Evolutionary conservation across 2,888 invertebrate species (phyloP).

Genomic region (Temnothorax rugatulus): DNA sequence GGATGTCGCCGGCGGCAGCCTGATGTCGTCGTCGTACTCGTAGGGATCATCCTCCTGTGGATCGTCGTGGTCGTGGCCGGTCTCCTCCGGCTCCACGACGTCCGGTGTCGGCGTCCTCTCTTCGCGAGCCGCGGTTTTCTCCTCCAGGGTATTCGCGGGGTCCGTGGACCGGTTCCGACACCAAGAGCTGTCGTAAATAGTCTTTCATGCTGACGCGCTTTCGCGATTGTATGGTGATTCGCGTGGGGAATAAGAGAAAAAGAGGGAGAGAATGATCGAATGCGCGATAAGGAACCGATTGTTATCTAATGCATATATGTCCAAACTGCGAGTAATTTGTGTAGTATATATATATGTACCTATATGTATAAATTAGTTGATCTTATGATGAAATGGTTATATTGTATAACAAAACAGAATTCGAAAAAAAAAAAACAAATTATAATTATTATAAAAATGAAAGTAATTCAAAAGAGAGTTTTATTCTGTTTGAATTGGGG

Average conservation of each 20-base stretch:
- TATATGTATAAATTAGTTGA: background rate
- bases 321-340: background rate
- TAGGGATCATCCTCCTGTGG: slow-evolving; percentile 85
- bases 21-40: slow-evolving; percentile 86
- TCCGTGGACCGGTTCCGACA: slow-evolving; percentile 64
- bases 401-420: background rate
- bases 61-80: slow-evolving; percentile 72
- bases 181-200: slow-evolving; percentile 59
- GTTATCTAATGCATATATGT: background rate
- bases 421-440: too few relatives aligned
- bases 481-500: background rate
- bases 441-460: background rate
- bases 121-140: slow-evolving; percentile 62
- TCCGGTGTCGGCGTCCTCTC: slow-evolving; percentile 56
- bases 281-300: background rate
- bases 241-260: background rate
- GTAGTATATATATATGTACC: background rate
- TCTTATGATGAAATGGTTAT: background rate
- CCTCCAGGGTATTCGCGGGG: slow-evolving; percentile 72
- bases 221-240: slow-evolving; percentile 12
- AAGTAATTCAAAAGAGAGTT: background rate
- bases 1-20: slow-evolving; percentile 71
- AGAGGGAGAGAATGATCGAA: background rate
- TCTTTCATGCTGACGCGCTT: slow-evolving; percentile 41
- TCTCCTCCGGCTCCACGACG: slow-evolving; percentile 72